Conservation (phyloP, 2,113 vertebrate genomes). For the Quiscalus mexicanus region DNA sequence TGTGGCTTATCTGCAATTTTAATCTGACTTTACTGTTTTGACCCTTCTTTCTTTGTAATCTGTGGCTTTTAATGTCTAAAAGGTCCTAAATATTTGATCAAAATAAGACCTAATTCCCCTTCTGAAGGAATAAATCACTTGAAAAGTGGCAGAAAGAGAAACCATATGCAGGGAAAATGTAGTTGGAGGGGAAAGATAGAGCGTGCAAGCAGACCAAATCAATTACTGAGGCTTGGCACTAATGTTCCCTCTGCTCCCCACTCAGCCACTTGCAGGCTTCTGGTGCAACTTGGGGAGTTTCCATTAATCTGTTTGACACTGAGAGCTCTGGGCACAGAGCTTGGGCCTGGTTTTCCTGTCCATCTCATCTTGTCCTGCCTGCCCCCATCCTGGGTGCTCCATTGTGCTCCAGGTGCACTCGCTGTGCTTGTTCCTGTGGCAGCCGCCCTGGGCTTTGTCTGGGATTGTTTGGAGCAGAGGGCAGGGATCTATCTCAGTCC, state of each 20-base stretch:
- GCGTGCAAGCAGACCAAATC: background rate
- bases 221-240: constrained; percentile 28
- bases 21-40: constrained; percentile 2
- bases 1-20: constrained; percentile 45
- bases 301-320: background rate
- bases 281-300: background rate
- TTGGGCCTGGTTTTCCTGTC: background rate
- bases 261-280: background rate
- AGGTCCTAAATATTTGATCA: constrained; percentile 52
- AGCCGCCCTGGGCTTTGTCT: background rate
- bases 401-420: too few species aligned
- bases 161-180: background rate
- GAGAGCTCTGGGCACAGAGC: background rate
- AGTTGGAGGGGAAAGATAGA: background rate
- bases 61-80: constrained; percentile 46
- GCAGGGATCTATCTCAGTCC: fast-evolving
- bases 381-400: background rate
- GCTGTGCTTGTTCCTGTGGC: fast-evolving
- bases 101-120: constrained; percentile 36
- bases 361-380: background rate
- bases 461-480: background rate
- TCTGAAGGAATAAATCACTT: constrained; percentile 19
- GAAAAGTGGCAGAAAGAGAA: constrained; percentile 33
- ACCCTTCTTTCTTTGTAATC: constrained; percentile 45
- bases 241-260: background rate